phyloP scores from a whole-genome alignment of 2,113 vertebrate species.

The Fregetta grallaria region DNA sequence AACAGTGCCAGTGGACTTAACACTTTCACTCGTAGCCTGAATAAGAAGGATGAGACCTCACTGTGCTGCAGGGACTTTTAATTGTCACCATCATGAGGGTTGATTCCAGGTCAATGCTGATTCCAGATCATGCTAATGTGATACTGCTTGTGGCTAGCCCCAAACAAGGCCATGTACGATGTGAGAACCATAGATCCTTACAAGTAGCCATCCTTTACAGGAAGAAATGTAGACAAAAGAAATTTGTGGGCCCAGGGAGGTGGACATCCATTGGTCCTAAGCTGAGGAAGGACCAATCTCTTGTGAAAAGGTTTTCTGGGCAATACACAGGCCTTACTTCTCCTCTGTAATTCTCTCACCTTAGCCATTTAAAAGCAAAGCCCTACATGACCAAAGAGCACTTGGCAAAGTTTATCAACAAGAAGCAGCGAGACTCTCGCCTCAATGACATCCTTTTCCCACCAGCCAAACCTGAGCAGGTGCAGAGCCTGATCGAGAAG shows the following conservation, averaged over 20 bases:
- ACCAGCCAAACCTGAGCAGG: slow-evolving; percentile 84
- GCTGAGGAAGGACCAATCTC: background rate
- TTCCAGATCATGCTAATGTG: background rate
- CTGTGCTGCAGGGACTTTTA: background rate
- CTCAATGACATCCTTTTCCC: slow-evolving; percentile 93
- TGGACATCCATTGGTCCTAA: background rate
- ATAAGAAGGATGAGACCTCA: background rate
- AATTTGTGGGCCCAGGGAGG: background rate
- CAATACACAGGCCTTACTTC: background rate
- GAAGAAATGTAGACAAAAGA: background rate
- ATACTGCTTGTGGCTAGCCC: background rate
- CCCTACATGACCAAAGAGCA: slow-evolving; percentile 97
- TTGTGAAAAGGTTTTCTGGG: background rate
- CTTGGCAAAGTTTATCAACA: slow-evolving; percentile 93
- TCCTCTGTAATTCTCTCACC: background rate
- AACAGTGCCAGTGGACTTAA: background rate
- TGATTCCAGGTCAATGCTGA: background rate
- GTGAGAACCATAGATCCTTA: background rate
- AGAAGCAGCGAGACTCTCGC: slow-evolving; percentile 90
- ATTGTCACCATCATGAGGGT: background rate
- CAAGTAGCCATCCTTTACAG: background rate
- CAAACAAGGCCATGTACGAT: background rate
- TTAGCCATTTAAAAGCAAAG: slow-evolving; percentile 85
- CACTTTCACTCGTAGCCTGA: background rate
- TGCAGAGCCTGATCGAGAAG: slow-evolving; percentile 91